Evolutionary conservation across 1,140 invertebrate genomes (phyloP).

Genomic region (Belonocnema kinseyi): DNA sequence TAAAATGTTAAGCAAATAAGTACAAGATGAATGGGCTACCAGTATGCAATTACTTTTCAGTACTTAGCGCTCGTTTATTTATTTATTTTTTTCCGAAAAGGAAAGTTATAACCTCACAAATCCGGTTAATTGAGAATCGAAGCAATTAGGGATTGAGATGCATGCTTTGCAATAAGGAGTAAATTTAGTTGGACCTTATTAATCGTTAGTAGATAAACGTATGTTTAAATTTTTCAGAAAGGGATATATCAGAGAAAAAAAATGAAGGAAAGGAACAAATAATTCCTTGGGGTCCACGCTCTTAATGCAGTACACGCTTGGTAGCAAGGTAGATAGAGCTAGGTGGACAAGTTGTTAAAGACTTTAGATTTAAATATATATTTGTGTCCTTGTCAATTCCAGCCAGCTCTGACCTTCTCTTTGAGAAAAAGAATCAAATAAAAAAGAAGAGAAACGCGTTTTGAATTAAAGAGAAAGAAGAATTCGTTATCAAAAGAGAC

Average conservation of each 20-base stretch:
- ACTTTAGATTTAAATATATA: background rate
- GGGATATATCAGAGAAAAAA: background rate
- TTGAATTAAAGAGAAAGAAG: slow-evolving; percentile 20
- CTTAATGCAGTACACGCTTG: background rate
- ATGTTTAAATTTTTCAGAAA: background rate
- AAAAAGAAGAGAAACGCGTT: background rate
- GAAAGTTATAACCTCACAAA: no score
- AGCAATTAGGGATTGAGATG: no score
- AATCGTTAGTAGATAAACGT: no score
- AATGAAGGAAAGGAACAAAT: background rate
- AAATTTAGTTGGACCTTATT: no score
- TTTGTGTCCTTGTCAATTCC: slow-evolving; percentile 22
- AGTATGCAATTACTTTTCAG: no score
- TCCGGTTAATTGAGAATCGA: no score
- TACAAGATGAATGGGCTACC: no score
- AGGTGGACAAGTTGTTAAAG: background rate
- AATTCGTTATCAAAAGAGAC: slow-evolving; percentile 3
- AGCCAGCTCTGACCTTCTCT: slow-evolving; percentile 9
- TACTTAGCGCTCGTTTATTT: no score
- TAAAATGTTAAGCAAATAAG: no score
- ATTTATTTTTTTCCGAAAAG: no score
- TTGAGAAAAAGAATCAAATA: background rate
- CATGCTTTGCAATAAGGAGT: no score
- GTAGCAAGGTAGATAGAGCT: background rate
- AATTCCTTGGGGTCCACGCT: background rate